Conservation (phyloP, 2,797 vertebrate genomes). For the Poeciliopsis turneri region DNA sequence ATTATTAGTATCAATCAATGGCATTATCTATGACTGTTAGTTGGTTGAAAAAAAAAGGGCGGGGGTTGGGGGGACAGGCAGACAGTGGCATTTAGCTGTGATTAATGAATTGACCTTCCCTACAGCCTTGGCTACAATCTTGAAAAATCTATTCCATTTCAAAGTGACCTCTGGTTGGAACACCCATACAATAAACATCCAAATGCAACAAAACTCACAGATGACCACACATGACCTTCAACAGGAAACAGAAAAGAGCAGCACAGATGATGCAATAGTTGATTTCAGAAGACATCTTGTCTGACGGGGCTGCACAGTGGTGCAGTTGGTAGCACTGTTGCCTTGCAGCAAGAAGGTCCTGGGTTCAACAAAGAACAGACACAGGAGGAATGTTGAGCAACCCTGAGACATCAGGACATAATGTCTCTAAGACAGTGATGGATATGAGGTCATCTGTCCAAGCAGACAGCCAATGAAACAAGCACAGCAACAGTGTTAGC, state of each 20-base stretch:
- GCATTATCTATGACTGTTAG: conserved; percentile 78
- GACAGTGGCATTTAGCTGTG: conserved; percentile 80
- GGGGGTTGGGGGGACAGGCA: conserved; percentile 53
- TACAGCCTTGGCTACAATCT: conserved; percentile 72
- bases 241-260: background rate
- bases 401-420: too few species aligned
- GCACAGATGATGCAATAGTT: conserved; percentile 18
- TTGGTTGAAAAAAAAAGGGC: conserved; percentile 58
- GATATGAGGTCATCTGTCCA: too few species aligned
- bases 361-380: too few species aligned
- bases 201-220: conserved; percentile 62
- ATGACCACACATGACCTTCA: conserved; percentile 29
- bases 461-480: too few species aligned
- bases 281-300: conserved; percentile 20
- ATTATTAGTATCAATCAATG: conserved; percentile 85
- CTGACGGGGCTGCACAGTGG: background rate
- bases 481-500: too few species aligned
- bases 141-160: conserved; percentile 82
- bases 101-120: conserved; percentile 87
- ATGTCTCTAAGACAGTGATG: too few species aligned
- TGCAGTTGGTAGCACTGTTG: too few species aligned
- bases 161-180: conserved; percentile 76
- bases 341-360: too few species aligned
- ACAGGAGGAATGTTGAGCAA: too few species aligned
- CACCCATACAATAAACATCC: conserved; percentile 69